Base-by-base conservation (phyloP, 1,140 invertebrate species). In the Formica selysi region DNA sequence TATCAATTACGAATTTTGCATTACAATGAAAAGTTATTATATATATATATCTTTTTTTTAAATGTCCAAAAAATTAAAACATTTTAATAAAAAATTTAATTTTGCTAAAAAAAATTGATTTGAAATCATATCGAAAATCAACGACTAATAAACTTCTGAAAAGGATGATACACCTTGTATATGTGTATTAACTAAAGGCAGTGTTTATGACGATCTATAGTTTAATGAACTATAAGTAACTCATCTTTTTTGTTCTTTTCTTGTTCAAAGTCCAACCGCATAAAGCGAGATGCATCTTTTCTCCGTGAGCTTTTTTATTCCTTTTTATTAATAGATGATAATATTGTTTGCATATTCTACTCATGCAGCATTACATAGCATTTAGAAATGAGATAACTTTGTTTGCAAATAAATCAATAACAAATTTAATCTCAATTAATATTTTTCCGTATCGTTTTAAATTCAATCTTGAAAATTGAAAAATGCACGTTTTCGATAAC, bases 101-200 rank as follows among this genome's bases (percentile, higher is more conserved):
- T 11, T n/a, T 41, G 4, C 6, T 2, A 65, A 16, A 3, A 51
- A 67, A 68, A 68, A 22, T 54, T 68, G 8, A 0, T 36, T 67
- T 5, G 8, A 68, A 38, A 29, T 70, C 22, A 54, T 38, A 7
- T 19, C 16, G 3, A 51, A 4, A 68, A 26, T 57, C 16, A 51
- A 67, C 44, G 32, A 51, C 7, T 65, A 13, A 19, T 26, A 36
- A 8, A 76, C 13, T 51, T 51, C 26, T 5, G 2, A 10, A 26
- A 10, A 79, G 13, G 1, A 57, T 19, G 16, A 6, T 41, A 51
- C 32, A 61, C 32, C 64, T 85, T 44, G 61, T 86, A 88, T 36
- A 76, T n/a, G 32, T 38, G 26, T 29, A 73, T 76, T 88, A 87
- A 87, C 87, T 84, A 70, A 87, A 89, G 65, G 54, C 38, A 76